Conservation (phyloP, 2,113 vertebrate genomes). For the Redunca redunca region DNA sequence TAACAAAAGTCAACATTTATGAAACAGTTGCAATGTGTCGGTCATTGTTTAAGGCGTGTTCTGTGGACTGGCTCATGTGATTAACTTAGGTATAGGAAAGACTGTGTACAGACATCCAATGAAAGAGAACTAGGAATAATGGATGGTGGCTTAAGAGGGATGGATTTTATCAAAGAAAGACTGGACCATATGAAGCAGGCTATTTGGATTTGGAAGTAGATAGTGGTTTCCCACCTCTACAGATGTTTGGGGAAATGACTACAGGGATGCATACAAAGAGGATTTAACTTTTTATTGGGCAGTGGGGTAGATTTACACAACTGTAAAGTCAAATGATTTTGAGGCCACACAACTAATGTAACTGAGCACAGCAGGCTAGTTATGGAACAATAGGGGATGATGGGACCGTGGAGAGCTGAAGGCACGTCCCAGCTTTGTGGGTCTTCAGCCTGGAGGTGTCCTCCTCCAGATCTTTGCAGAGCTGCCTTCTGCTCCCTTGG, state of each 20-base stretch:
- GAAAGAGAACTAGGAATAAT: neutral
- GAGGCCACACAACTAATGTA: neutral
- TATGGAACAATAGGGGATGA: neutral
- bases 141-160: neutral
- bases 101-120: neutral
- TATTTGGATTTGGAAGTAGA: neutral
- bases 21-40: neutral
- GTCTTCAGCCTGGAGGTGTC: neutral
- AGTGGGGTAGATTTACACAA: neutral
- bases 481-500: neutral
- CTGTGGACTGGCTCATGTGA: neutral
- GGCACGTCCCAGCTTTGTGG: neutral
- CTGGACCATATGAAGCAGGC: neutral
- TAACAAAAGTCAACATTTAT: neutral
- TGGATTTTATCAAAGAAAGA: neutral
- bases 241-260: neutral
- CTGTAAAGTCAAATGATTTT: neutral
- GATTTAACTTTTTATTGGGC: neutral
- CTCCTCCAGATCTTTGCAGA: neutral
- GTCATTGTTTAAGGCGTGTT: neutral
- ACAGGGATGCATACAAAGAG: neutral
- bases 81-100: neutral
- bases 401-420: fast-evolving
- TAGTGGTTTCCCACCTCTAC: neutral
- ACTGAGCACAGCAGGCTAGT: neutral